These are phyloP conservation scores for Nomada fucata DNA, from an alignment of 2,888 invertebrate genomes.

Conservation along the genomic window DNA sequence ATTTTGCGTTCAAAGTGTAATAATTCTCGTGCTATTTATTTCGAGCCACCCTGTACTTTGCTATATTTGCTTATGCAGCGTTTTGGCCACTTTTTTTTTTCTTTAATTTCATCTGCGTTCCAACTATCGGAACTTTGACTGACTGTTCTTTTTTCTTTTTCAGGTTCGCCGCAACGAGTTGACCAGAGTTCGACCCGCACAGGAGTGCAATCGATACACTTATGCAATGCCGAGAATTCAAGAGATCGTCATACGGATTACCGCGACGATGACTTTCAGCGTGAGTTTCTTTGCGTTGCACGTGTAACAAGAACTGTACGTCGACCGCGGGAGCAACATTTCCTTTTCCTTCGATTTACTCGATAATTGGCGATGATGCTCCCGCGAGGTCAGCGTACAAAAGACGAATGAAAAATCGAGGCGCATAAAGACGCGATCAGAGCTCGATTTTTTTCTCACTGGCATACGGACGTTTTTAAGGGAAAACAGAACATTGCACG, in stretches of 20 bases:
- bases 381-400: background rate
- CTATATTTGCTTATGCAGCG: background rate
- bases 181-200: conserved; percentile 20
- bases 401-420: conserved; percentile 21
- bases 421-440: background rate
- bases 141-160: background rate
- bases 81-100: background rate
- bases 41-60: no score
- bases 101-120: background rate
- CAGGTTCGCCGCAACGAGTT: conserved; percentile 12
- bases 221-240: conserved; percentile 53
- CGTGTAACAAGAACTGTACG: conserved; percentile 1
- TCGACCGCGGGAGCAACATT: background rate
- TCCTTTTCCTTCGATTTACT: background rate
- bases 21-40: no score
- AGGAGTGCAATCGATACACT: conserved; percentile 42
- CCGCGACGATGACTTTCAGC: background rate
- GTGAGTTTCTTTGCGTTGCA: conserved; percentile 31
- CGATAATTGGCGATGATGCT: background rate
- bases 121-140: no score
- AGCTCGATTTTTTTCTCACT: conserved; percentile 1
- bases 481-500: conserved; percentile 3
- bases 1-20: no score
- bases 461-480: conserved; percentile 14
- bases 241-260: conserved; percentile 9